Evolutionary conservation across 2,113 vertebrate genomes (phyloP).

Genomic region (Trinectes maculatus): DNA sequence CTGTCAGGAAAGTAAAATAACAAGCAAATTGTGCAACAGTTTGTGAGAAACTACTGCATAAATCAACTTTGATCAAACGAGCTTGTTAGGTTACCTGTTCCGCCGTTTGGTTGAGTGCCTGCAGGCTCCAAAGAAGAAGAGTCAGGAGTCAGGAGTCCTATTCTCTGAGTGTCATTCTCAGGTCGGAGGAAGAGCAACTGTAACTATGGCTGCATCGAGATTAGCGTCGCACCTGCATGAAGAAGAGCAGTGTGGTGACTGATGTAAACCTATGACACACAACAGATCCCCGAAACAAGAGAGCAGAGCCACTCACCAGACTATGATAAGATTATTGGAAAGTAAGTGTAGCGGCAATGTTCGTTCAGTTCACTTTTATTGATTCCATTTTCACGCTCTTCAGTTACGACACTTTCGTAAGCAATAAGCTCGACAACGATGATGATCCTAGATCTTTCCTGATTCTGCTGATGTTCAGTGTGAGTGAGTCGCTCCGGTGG

Average conservation of each 20-base stretch:
- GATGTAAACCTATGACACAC: too few relatives aligned
- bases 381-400: too few relatives aligned
- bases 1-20: too few relatives aligned
- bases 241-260: slow-evolving; percentile 15
- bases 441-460: too few relatives aligned
- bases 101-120: slow-evolving; percentile 61
- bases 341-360: too few relatives aligned
- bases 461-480: too few relatives aligned
- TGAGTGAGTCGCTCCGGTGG: too few relatives aligned
- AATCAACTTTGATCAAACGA: neutral
- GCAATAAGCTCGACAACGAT: too few relatives aligned
- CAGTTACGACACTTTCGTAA: too few relatives aligned
- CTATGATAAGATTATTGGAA: too few relatives aligned
- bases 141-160: slow-evolving; percentile 34
- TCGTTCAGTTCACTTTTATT: too few relatives aligned
- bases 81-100: slow-evolving; percentile 66
- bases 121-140: slow-evolving; percentile 32
- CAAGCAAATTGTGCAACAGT: too few relatives aligned
- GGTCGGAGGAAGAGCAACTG: slow-evolving; percentile 27
- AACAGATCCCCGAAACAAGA: neutral
- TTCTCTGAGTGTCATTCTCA: slow-evolving; percentile 63
- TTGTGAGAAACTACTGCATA: neutral
- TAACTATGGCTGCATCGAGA: slow-evolving; percentile 48
- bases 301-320: neutral
- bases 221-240: slow-evolving; percentile 53